Evolutionary conservation across 2,797 vertebrate genomes (phyloP), one percentile per base, ranked within the genome.

Genomic region (Zenarchopterus dispar): DNA sequence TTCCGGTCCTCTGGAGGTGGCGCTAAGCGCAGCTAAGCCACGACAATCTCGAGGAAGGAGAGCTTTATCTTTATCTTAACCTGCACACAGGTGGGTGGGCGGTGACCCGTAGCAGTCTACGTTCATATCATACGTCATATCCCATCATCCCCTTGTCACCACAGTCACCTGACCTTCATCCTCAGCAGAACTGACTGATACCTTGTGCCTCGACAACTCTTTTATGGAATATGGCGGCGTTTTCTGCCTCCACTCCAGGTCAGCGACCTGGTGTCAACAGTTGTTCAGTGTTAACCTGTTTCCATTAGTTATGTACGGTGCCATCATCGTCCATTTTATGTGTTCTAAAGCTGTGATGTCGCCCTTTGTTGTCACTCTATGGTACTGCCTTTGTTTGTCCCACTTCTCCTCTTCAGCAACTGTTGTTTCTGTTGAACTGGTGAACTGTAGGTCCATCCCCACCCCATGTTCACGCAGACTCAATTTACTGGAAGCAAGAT

Each of bases 401-500:
- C 10, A 24, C 74, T 80, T 17, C 44, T 43, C n/a, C 45, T 22
- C 50, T 9, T 8, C 39, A 62, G 17, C 8, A 5, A 54, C 64
- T 73, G 68, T 77, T 47, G 93, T 94, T 94, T 94, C 47, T 89
- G 94, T 82, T 84, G 44, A 68, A 93, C 94, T 94, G 94, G 93
- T 95, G 45, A 70, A 53, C 56, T 74, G 33, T 36, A 36, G 9
- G 2, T 10, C 33, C 33, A 2, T 4, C 33, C 33, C 33, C 33
- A 94, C 93, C 93, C 92, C 95, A 96, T 94, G 92, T 95, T 94
- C 95, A 49, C 93, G 93, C 94, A 95, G 80, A 96, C 94, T 95
- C 94, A 92, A 93, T 96, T 82, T 97, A 97, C 94, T 97, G 96
- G 95, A 98, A 97, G 95, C 95, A 96, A 97, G 92, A 96, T 96